Evolutionary conservation across 2,113 vertebrate species (phyloP), one percentile per base, ranked within the genome.

Genomic region (Sterrhoptilus dennistouni): DNA sequence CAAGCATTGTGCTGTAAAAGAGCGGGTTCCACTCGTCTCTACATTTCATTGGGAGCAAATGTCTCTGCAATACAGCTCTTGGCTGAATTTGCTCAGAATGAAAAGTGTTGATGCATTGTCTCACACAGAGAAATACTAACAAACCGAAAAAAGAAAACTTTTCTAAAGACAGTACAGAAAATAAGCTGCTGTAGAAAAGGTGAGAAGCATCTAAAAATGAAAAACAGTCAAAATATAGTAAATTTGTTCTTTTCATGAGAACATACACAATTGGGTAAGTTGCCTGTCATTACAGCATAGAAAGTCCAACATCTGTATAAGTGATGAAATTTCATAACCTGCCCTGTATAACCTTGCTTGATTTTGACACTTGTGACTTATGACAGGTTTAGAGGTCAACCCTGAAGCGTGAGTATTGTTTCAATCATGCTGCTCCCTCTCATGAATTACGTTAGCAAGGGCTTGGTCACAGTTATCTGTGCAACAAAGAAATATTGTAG

Each of bases 291-390:
- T 92, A 83, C 0, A 0, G 64, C 60, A 64, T 28, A 80, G 92
- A 83, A 95, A 96, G 90, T 49, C 68, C 85, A 90, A 90, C 88
- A 93, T 97, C 90, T 97, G 95, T 86, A 60, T 68, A 94, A 90
- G 83, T 93, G 90, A 93, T 94, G 95, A 96, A 95, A 97, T 97
- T 96, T 95, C 93, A 96, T 95, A 96, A 95, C 86, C 92, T 80
- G 44, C 52, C 49, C 72, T 91, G 36, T 81, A 90, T 92, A 96
- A 95, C 90, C 85, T 94, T 93, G 90, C 85, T 95, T 86, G 76
- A n/a, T 94, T 96, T 95, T 96, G 95, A 96, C 95, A 95, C 83
- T 96, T 93, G 85, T 96, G 95, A 96, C 95, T 96, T 96, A 96
- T 88, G 92, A 93, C 54, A 95, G 92, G 93, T 96, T 95, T 94